Evolutionary conservation across 2,797 vertebrate genomes (phyloP), one percentile per base, ranked within the genome.

Genomic region (Numenius phaeopus): DNA sequence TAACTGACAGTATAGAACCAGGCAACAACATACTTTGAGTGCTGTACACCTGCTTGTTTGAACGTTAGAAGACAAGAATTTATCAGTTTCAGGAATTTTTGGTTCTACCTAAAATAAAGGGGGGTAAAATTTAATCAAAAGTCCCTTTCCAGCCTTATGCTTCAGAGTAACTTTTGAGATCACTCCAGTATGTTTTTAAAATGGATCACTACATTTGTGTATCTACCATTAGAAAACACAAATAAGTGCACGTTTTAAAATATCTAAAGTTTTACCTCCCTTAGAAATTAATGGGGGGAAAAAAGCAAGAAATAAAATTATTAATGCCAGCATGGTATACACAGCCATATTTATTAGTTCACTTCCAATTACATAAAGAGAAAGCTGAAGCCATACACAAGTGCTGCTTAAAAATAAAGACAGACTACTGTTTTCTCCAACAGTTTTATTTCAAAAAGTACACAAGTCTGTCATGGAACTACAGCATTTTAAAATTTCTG

Each of bases 371-470:
- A 86, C 86, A 93, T 32, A 62, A 94, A 93, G 77, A 88, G 75
- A 87, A 97, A 96, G 91, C 93, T 95, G 66, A 97, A 97, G 85
- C 80, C 93, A 98, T 93, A 98, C 83, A 94, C 64, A 92, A 75
- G 67, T 72, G 61, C 62, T 97, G 71, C 57, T 87, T 78, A 82
- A 94, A 82, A 97, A 97, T 82, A 83, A 94, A 97, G 97, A 97
- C 97, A 97, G 88, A 97, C 94, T 86, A 97, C 84, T 96, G 70
- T 97, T 98, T 98, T 96, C 92, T 97, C 95, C 90, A 96, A 96
- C 93, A 95, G 92, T 97, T 98, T 98, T 98, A 98, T 98, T 98
- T 98, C 94, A 98, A 98, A 94, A 98, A 98, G 96, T 98, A 98
- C 98, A 98, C 97, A 97, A 97, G 94, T 97, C 98, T 96, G 88